Percentiles rank a stretch among this genome's conserved stretches.
Conservation (phyloP, 2,797 vertebrate genomes). For the Anguilla megastoma region DNA sequence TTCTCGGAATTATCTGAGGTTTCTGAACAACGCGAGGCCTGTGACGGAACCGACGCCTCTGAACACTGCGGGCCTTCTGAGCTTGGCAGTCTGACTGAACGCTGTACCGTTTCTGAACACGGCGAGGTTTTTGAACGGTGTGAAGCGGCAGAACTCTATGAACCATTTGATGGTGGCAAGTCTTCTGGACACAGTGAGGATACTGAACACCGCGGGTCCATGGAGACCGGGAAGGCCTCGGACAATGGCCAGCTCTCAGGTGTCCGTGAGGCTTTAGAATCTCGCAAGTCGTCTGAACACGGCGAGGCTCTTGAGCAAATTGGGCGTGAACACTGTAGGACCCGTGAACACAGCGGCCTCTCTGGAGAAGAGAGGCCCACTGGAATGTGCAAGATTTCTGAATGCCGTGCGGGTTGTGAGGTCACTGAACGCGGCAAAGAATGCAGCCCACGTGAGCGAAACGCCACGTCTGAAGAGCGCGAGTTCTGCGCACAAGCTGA, state of each 20-base stretch:
- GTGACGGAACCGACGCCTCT: background rate
- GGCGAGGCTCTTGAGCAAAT: background rate
- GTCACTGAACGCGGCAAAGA: background rate
- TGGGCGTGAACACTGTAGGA: background rate
- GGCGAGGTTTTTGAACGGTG: background rate
- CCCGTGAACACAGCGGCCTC: background rate
- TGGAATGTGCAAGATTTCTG: constrained; percentile 38
- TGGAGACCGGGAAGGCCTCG: constrained; percentile 36
- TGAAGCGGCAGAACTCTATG: background rate
- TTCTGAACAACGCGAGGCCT: background rate
- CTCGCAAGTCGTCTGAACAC: background rate
- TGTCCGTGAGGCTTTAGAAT: constrained; percentile 43
- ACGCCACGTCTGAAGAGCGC: constrained; percentile 42
- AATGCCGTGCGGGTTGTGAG: background rate
- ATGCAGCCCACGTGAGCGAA: background rate
- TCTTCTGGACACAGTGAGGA: constrained; percentile 51
- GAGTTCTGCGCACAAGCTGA: constrained; percentile 55
- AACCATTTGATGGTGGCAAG: background rate
- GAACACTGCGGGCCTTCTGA: background rate
- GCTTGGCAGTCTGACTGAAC: background rate
- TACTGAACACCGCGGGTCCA: constrained; percentile 41
- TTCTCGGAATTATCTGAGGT: background rate
- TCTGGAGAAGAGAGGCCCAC: constrained; percentile 58
- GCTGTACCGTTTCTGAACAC: background rate
- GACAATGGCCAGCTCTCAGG: constrained; percentile 44